phyloP scores from a whole-genome alignment of 2,113 vertebrate genomes.

The Nycticorax nycticorax region DNA sequence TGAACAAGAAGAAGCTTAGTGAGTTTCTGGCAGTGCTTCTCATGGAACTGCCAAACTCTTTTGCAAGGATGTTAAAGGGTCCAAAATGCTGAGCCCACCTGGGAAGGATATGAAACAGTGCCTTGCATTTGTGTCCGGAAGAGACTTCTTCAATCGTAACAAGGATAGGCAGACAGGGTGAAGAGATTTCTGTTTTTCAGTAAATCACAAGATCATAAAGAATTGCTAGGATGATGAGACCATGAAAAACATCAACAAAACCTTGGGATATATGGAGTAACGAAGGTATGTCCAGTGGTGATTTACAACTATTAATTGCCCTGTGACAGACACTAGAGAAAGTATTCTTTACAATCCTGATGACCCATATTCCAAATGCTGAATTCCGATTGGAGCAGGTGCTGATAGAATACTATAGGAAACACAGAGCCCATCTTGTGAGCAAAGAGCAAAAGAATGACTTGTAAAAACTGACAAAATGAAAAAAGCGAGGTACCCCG shows the following conservation, averaged over 20 bases:
- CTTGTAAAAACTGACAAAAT: background rate
- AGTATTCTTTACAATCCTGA: background rate
- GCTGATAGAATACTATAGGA: background rate
- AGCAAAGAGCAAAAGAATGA: background rate
- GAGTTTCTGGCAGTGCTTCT: background rate
- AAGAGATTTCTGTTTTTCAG: background rate
- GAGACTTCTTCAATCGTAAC: background rate
- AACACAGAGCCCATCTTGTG: background rate
- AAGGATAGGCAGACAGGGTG: background rate
- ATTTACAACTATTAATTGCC: background rate
- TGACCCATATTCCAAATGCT: background rate
- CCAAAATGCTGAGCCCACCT: background rate
- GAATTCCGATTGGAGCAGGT: background rate
- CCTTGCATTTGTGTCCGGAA: background rate
- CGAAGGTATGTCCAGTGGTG: background rate
- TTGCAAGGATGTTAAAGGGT: conserved; percentile 30
- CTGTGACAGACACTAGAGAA: background rate
- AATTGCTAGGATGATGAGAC: background rate
- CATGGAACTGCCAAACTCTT: background rate
- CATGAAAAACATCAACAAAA: background rate
- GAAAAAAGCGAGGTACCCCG: background rate
- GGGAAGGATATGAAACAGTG: background rate
- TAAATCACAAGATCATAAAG: background rate
- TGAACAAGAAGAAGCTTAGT: background rate
- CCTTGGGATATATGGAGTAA: background rate